Conservation (phyloP, 2,888 invertebrate species). For the Macroteleia sp. region DNA sequence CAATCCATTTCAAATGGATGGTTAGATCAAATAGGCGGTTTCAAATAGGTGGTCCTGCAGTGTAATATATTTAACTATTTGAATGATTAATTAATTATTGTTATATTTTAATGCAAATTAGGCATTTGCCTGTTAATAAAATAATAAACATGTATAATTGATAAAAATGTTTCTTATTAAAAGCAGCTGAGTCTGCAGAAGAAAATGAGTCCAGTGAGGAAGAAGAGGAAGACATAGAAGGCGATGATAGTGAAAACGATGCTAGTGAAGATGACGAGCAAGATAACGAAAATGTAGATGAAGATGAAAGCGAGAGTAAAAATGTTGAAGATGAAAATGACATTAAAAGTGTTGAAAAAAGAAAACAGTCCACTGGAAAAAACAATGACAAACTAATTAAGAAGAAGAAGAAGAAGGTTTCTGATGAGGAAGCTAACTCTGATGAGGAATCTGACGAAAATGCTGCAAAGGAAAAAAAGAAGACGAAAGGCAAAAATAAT, state of each 20-base stretch:
- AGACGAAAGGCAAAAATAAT: background rate
- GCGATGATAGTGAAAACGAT: slow-evolving; percentile 56
- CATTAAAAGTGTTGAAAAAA: slow-evolving; percentile 58
- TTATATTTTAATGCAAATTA: too few relatives aligned
- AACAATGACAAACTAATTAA: slow-evolving; percentile 58
- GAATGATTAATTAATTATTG: too few relatives aligned
- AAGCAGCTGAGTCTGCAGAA: too few relatives aligned
- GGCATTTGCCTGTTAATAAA: too few relatives aligned
- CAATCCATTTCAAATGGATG: too few relatives aligned
- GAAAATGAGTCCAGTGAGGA: too few relatives aligned
- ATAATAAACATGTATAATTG: too few relatives aligned
- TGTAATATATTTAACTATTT: too few relatives aligned
- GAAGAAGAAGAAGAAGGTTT: slow-evolving; percentile 61
- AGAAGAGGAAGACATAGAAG: slow-evolving; percentile 40
- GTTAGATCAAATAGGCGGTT: too few relatives aligned
- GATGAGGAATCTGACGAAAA: slow-evolving; percentile 26
- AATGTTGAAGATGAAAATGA: slow-evolving; percentile 54
- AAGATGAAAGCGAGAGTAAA: slow-evolving; percentile 68
- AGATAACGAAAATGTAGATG: slow-evolving; percentile 51
- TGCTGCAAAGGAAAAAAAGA: slow-evolving; percentile 2
- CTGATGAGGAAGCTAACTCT: slow-evolving; percentile 19
- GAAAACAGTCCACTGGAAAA: slow-evolving; percentile 49
- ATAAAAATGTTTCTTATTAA: too few relatives aligned
- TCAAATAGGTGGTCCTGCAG: too few relatives aligned
- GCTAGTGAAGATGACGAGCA: slow-evolving; percentile 65